A percentile compares a stretch with the other conserved stretches of the same genome.
These are phyloP conservation scores for Geodia barretti DNA, from an alignment of 37 sponge, comb jelly and placozoan species.

Conservation along the genomic window DNA sequence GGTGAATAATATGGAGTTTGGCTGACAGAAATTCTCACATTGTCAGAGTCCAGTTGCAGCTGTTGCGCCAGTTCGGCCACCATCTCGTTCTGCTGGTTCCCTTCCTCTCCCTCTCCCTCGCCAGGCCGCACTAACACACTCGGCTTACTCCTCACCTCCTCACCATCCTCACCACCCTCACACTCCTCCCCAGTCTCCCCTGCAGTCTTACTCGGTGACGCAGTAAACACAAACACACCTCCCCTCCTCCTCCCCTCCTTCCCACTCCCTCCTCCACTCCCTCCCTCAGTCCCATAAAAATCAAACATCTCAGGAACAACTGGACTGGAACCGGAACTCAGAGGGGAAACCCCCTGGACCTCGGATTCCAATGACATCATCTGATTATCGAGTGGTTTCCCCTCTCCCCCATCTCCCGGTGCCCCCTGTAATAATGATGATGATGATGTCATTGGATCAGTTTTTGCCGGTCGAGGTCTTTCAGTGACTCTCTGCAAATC, in stretches of 20 bases:
- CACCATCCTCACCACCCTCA: neutral
- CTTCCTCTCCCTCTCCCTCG: constrained; percentile 18
- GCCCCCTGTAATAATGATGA: too few species aligned
- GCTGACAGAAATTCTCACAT: constrained; percentile 21
- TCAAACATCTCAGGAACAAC: neutral
- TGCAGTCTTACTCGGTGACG: neutral
- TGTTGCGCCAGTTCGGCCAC: constrained; percentile 31
- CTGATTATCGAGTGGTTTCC: too few species aligned
- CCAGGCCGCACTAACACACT: neutral
- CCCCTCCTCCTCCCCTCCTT: neutral
- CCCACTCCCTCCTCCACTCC: neutral
- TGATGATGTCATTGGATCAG: too few species aligned
- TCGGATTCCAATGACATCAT: too few species aligned
- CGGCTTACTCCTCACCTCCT: neutral
- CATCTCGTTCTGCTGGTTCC: neutral
- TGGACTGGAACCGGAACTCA: neutral
- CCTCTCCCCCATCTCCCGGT: too few species aligned
- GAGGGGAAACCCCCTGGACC: too few species aligned
- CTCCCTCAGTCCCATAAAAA: neutral
- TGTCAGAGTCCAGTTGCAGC: constrained; percentile 30
- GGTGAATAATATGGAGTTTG: too few species aligned
- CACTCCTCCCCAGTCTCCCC: neutral
- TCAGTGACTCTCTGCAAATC: neutral
- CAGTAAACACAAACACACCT: constrained; percentile 19
- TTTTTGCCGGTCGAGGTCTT: too few species aligned